Evolutionary conservation across 1,140 invertebrate species (phyloP).

Genomic region (Heliconius himera): DNA sequence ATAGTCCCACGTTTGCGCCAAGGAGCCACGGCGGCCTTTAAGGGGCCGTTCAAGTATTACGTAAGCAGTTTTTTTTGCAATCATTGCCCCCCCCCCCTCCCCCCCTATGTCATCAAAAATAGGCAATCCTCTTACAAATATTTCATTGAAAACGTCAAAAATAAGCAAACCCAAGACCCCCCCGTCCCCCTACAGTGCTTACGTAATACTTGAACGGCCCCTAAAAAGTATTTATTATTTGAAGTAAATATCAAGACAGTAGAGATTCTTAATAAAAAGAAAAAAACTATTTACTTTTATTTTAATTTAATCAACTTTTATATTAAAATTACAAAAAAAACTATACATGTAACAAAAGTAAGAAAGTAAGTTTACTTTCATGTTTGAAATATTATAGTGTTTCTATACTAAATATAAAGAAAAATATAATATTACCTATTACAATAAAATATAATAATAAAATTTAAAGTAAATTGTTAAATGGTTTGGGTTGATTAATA

Average conservation of each 20-base stretch:
- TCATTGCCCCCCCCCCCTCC: too few relatives aligned
- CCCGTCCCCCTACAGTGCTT: too few relatives aligned
- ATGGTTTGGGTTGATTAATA: not conserved
- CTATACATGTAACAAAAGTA: not conserved
- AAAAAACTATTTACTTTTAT: not conserved
- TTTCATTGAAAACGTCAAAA: too few relatives aligned
- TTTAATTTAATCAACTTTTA: slow-evolving; percentile 5
- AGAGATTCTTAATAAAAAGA: not conserved
- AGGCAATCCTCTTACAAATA: too few relatives aligned
- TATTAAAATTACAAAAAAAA: slow-evolving; percentile 1
- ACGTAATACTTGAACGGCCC: too few relatives aligned
- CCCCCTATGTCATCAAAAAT: too few relatives aligned
- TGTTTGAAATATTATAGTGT: not conserved
- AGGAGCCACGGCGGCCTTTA: too few relatives aligned
- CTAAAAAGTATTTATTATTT: too few relatives aligned
- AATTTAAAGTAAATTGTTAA: not conserved
- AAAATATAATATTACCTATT: not conserved
- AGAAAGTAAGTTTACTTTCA: not conserved
- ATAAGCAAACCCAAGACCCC: too few relatives aligned
- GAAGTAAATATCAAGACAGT: not conserved
- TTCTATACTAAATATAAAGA: not conserved
- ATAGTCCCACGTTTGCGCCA: too few relatives aligned
- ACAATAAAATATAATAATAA: not conserved
- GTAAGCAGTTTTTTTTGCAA: too few relatives aligned
- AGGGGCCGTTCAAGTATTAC: too few relatives aligned